Evolutionary conservation across 2,113 vertebrate species (phyloP).

Genomic region (Xenotilapia caudafasciata): DNA sequence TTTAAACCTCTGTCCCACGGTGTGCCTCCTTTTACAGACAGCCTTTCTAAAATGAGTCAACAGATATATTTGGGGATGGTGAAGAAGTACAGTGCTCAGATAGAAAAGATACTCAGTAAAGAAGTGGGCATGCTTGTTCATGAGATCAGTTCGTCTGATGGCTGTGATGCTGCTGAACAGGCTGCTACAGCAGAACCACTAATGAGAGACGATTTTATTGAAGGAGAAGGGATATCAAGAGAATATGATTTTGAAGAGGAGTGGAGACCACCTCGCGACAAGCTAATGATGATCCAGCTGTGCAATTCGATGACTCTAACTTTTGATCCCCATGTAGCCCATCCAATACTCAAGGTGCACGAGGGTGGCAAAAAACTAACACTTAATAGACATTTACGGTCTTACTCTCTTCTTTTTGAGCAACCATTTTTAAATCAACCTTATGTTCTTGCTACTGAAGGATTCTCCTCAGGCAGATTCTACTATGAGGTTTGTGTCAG

Average conservation of each 20-base stretch:
- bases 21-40: neutral
- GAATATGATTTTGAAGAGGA: neutral
- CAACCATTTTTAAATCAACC: neutral
- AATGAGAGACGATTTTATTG: neutral
- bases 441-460: neutral
- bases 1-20: neutral
- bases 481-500: slow-evolving; percentile 30
- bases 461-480: slow-evolving; percentile 27
- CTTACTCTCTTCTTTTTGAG: neutral
- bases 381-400: rapidly evolving
- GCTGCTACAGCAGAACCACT: neutral
- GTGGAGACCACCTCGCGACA: neutral
- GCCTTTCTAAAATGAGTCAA: neutral
- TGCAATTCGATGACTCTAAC: neutral
- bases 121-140: neutral
- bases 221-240: neutral
- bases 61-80: neutral
- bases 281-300: slow-evolving; percentile 35
- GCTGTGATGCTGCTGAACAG: neutral
- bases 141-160: neutral
- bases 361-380: neutral
- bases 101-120: neutral
- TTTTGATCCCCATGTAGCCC: neutral
- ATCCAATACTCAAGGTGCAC: neutral
- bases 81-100: neutral